Evolutionary conservation across 2,888 invertebrate genomes (phyloP), one percentile per base, ranked within the genome.

Genomic region (Doris montereyensis): DNA sequence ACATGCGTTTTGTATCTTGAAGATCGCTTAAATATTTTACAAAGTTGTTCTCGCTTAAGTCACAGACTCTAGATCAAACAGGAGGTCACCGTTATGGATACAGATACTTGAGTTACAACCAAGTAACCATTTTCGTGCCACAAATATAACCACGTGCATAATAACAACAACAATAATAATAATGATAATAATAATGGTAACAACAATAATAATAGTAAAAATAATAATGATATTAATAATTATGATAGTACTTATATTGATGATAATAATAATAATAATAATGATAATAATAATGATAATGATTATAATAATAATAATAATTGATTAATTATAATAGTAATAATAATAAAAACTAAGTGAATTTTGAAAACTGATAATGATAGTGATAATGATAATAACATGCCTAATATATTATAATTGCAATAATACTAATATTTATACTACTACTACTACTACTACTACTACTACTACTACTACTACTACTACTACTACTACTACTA

Each of bases 241-340:
- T 28, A 24, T 73, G 28, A 41, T 73, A 57, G 28, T 73, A 8
- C 52, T 73, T 17, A 41, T 57, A 13, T 57, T 57, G 8, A 10
- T 73, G 28, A 30, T 60, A 10, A 28, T 73, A 24, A 57, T 73
- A 10, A 41, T 57, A 8, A 52, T 73, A 0, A 57, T 57, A 0
- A 26, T 73, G 28, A 26, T 73, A 24, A 26, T 73, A 24, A 73
- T 73, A 1, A 73, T 57, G 28, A 57, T 65, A 17, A 28, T 65
- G 24, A 26, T 76, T 67, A 24, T 73, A 26, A 41, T 73, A 41
- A 73, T 73, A 8, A 57, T 73, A 26, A 73, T 73, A 13, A 73
- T 57, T 8, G 60, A 24, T 4, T 75, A 30, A 21, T 75, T 1
- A 75, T 75, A 13, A 32, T 75, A 28, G n/a, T 73, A 24, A 57